Evolutionary conservation across 2,113 vertebrate genomes (phyloP).

Genomic region (Nannobrachium achirus): DNA sequence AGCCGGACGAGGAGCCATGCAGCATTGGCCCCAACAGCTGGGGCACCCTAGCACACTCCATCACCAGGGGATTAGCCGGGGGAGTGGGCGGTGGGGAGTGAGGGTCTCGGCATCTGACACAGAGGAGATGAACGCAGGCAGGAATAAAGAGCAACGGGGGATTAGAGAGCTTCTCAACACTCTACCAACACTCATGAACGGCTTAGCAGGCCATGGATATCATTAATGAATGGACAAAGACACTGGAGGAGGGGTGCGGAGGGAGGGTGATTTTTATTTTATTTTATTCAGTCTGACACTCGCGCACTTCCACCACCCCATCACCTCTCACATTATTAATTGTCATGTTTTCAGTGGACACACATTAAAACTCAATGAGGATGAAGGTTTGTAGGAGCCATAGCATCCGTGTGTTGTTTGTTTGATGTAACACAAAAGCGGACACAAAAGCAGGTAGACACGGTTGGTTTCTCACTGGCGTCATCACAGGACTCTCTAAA

Average conservation of each 20-base stretch:
- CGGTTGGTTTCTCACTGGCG: conserved; percentile 25
- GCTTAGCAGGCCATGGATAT: conserved; percentile 68
- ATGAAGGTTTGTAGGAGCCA: conserved; percentile 25
- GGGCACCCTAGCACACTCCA: conserved; percentile 44
- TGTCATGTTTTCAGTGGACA: conserved; percentile 46
- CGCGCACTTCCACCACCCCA: not conserved
- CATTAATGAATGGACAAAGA: conserved; percentile 63
- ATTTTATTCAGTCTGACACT: conserved; percentile 38
- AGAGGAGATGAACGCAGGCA: conserved; percentile 66
- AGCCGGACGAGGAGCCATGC: conserved; percentile 54
- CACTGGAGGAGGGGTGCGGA: not conserved
- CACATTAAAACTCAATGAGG: conserved; percentile 65
- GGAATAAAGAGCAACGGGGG: conserved; percentile 69
- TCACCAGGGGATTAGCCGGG: conserved; percentile 70
- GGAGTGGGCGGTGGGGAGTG: no score
- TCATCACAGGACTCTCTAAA: conserved; percentile 51
- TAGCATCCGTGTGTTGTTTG: conserved; percentile 42
- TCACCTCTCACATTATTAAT: conserved; percentile 48
- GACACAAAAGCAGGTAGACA: conserved; percentile 57
- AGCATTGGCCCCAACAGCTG: conserved; percentile 69
- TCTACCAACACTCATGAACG: conserved; percentile 71
- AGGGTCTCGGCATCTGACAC: conserved; percentile 66
- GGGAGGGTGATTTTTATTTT: conserved; percentile 31
- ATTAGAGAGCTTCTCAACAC: conserved; percentile 70
- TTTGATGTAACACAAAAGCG: conserved; percentile 21